These are phyloP conservation scores for Megaustenia siamemsis DNA, from an alignment of 2,888 invertebrate species.

Conservation along the genomic window DNA sequence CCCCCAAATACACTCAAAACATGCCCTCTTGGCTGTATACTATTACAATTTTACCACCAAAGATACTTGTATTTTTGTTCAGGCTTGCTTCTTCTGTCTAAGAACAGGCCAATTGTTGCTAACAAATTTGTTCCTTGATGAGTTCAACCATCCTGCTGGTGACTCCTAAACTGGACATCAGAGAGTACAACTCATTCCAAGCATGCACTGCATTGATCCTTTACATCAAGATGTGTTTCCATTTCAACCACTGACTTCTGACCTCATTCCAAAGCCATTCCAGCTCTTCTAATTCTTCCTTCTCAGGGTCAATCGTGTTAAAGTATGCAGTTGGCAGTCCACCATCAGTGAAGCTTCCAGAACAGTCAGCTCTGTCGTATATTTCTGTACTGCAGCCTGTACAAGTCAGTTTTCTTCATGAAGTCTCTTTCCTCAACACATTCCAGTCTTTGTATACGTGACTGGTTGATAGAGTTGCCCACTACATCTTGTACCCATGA, in stretches of 20 bases:
- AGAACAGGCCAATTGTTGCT: too few species aligned
- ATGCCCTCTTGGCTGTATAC: too few species aligned
- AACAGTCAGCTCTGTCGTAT: slow-evolving; percentile 70
- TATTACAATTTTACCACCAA: too few species aligned
- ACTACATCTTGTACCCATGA: slow-evolving; percentile 57
- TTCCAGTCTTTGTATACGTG: slow-evolving; percentile 64
- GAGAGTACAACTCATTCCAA: slow-evolving; percentile 68
- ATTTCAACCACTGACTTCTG: slow-evolving; percentile 67
- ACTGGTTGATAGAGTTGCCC: slow-evolving; percentile 51
- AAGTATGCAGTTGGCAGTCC: slow-evolving; percentile 64
- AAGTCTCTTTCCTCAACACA: slow-evolving; percentile 64
- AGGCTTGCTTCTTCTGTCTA: too few species aligned
- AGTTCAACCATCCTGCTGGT: slow-evolving; percentile 71
- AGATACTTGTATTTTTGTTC: too few species aligned
- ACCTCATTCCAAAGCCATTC: slow-evolving; percentile 70
- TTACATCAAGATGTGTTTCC: slow-evolving; percentile 66
- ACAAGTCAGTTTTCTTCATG: slow-evolving; percentile 72
- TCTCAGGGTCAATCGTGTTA: slow-evolving; percentile 66
- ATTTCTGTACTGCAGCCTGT: slow-evolving; percentile 73
- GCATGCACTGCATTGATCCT: slow-evolving; percentile 63
- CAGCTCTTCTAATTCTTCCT: slow-evolving; percentile 70
- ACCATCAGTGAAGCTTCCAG: slow-evolving; percentile 68
- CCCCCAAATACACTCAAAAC: too few species aligned
- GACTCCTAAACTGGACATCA: slow-evolving; percentile 65
- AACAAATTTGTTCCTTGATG: too few species aligned